A percentile compares a stretch with the other conserved stretches of the same genome.
These are phyloP conservation scores for Clarias fuscus DNA, from an alignment of 2,797 vertebrate genomes.

Conservation along the genomic window DNA sequence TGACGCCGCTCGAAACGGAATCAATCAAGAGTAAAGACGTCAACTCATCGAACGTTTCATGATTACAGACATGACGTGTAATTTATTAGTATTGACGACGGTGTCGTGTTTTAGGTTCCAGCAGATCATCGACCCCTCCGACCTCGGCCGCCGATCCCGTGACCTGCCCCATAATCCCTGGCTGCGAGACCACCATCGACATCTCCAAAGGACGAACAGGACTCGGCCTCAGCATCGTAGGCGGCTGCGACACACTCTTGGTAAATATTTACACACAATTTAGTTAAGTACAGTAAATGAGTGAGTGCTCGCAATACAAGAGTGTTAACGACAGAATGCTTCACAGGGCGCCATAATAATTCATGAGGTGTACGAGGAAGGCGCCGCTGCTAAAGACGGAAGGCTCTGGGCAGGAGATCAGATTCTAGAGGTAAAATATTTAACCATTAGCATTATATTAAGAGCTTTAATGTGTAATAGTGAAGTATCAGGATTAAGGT, in stretches of 20 bases:
- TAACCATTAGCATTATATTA: neutral
- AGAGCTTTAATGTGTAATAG: neutral
- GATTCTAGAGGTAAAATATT: slow-evolving; percentile 87
- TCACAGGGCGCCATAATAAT: slow-evolving; percentile 93
- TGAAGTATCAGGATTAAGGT: neutral
- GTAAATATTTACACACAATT: slow-evolving; percentile 66
- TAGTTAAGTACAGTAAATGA: neutral
- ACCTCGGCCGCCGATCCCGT: slow-evolving; percentile 85
- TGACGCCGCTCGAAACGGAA: slow-evolving; percentile 75
- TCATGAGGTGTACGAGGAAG: slow-evolving; percentile 98
- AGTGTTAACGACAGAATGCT: neutral
- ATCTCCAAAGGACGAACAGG: slow-evolving; percentile 95
- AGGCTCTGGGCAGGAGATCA: slow-evolving; percentile 98
- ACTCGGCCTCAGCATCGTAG: slow-evolving; percentile 96
- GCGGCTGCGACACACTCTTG: slow-evolving; percentile 94
- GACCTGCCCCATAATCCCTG: slow-evolving; percentile 95
- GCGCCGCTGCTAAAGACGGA: slow-evolving; percentile 95
- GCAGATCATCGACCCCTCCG: slow-evolving; percentile 89
- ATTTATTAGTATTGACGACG: slow-evolving; percentile 3
- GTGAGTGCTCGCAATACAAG: neutral
- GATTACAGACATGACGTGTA: neutral
- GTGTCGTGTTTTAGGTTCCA: slow-evolving; percentile 71
- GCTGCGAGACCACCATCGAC: slow-evolving; percentile 96
- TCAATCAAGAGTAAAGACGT: slow-evolving; percentile 77
- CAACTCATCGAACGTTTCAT: neutral